A percentile compares a stretch with the other conserved stretches of the same genome.
Evolutionary conservation across 1,140 invertebrate genomes (phyloP).

Genomic region (Neocloeon triangulifer): DNA sequence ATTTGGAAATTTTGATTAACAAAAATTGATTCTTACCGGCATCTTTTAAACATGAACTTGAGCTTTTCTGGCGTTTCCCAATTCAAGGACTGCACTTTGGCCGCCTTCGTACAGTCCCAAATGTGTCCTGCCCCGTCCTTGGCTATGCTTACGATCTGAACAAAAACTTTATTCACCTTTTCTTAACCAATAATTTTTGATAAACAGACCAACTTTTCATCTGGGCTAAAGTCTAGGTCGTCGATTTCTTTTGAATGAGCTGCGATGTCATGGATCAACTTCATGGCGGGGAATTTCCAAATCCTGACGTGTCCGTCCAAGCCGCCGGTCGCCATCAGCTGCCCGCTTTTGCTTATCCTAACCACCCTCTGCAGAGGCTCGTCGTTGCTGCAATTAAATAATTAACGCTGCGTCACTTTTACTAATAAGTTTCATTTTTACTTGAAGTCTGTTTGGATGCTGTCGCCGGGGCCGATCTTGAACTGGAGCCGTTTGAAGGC

Average conservation of each 20-base stretch:
- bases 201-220: conserved; percentile 32
- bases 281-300: conserved; percentile 70
- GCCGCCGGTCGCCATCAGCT: conserved; percentile 72
- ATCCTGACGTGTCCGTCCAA: conserved; percentile 67
- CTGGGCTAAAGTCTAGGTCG: conserved; percentile 71
- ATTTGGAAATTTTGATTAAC: no score
- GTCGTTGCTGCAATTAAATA: conserved; percentile 21
- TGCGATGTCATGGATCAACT: conserved; percentile 37
- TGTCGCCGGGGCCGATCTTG: conserved; percentile 43
- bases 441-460: conserved; percentile 60
- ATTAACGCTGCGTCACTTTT: conserved; percentile 6
- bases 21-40: no score
- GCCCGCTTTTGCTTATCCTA: conserved; percentile 47
- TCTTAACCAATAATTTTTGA: no score
- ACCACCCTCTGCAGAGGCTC: conserved; percentile 74
- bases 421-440: conserved; percentile 12
- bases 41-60: conserved; percentile 66
- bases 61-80: conserved; percentile 44
- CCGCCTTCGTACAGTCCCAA: conserved; percentile 48
- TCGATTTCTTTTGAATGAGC: conserved; percentile 68
- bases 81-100: conserved; percentile 36
- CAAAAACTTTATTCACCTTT: no score
- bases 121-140: conserved; percentile 65
- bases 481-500: conserved; percentile 38
- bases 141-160: conserved; percentile 52